Evolutionary conservation across 1,140 invertebrate genomes (phyloP).

Genomic region (Sarcophaga bullata): DNA sequence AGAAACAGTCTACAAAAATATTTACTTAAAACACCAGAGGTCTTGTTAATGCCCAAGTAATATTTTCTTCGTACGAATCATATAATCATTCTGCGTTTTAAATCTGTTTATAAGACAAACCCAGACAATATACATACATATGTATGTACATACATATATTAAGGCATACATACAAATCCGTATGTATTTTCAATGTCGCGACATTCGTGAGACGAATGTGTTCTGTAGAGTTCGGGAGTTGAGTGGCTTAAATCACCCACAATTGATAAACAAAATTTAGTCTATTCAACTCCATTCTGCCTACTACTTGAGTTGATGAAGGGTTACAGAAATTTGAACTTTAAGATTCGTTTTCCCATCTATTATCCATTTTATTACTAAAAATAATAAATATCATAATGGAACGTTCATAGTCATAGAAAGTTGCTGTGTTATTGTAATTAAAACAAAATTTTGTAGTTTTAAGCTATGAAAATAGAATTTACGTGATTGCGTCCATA

Average conservation of each 20-base stretch:
- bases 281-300: background rate
- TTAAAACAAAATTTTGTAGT: too few species aligned
- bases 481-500: too few species aligned
- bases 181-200: constrained; percentile 14
- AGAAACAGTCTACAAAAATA: background rate
- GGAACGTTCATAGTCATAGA: too few species aligned
- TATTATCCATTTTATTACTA: background rate
- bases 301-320: background rate
- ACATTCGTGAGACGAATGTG: background rate
- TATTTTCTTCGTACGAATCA: background rate
- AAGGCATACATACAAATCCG: too few species aligned
- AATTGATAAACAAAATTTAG: background rate
- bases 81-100: background rate
- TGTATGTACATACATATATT: background rate
- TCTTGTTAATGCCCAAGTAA: background rate
- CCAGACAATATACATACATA: too few species aligned
- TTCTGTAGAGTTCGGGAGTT: background rate
- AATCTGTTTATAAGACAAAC: background rate
- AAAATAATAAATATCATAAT: too few species aligned
- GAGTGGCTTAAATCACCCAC: background rate
- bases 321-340: background rate
- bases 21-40: too few species aligned
- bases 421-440: too few species aligned
- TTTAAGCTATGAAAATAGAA: too few species aligned
- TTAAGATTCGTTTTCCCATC: background rate